Percentiles rank a stretch among this genome's conserved stretches.
phyloP scores from a whole-genome alignment of 2,797 vertebrate genomes.

The Pseudopleuronectes americanus region DNA sequence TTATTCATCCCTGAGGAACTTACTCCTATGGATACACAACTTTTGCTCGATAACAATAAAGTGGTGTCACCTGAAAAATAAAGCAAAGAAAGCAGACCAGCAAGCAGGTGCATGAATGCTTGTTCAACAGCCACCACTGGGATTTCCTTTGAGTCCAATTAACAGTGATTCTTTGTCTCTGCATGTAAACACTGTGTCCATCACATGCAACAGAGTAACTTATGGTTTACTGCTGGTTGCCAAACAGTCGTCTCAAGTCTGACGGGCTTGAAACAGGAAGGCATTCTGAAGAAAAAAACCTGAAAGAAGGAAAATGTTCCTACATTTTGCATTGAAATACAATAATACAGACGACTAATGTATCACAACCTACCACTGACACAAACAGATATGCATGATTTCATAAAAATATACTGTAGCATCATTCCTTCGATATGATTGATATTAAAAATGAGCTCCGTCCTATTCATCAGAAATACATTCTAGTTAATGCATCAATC shows the following conservation, averaged over 20 bases:
- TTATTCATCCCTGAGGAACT: slow-evolving; percentile 43
- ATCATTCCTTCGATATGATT: slow-evolving; percentile 26
- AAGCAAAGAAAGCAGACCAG: background rate
- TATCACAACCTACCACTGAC: slow-evolving; percentile 27
- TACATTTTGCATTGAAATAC: slow-evolving; percentile 24
- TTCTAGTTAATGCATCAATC: slow-evolving; percentile 44
- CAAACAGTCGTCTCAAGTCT: slow-evolving; percentile 14
- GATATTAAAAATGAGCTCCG: slow-evolving; percentile 33
- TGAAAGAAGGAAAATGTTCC: slow-evolving; percentile 13
- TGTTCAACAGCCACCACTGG: slow-evolving; percentile 21
- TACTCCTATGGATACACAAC: background rate
- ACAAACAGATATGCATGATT: slow-evolving; percentile 19
- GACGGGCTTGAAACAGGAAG: slow-evolving; percentile 38
- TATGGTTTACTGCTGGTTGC: slow-evolving; percentile 3
- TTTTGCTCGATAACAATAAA: slow-evolving; percentile 12
- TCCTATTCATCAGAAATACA: slow-evolving; percentile 46
- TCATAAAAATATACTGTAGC: slow-evolving; percentile 42
- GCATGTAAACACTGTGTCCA: slow-evolving; percentile 45
- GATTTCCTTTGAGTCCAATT: slow-evolving; percentile 36
- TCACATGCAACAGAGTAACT: background rate
- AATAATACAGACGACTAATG: slow-evolving; percentile 28
- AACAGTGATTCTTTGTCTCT: slow-evolving; percentile 46
- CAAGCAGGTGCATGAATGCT: slow-evolving; percentile 23
- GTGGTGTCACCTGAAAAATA: slow-evolving; percentile 8
- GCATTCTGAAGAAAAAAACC: slow-evolving; percentile 47